Conservation (phyloP, 2,113 vertebrate genomes). For the Cyanoderma ruficeps region DNA sequence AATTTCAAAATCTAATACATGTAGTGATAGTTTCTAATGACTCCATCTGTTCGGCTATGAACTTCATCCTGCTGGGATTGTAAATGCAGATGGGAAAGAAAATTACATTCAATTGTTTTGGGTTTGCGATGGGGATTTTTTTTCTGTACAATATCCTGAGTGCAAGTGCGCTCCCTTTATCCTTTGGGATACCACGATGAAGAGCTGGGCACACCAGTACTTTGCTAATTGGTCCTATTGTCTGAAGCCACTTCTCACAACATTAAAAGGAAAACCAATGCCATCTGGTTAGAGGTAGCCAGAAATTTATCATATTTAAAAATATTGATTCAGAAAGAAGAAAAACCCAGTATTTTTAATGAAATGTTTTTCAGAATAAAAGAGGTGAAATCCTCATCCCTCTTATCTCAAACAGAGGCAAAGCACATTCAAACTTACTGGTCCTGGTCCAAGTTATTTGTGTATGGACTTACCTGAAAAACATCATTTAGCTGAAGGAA, state of each 20-base stretch:
- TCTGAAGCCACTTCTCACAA: neutral
- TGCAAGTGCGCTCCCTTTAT: neutral
- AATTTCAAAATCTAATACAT: neutral
- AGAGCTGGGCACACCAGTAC: neutral
- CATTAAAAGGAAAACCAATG: neutral
- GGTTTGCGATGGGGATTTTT: neutral
- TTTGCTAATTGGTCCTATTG: too few species aligned
- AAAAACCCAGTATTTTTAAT: rapidly evolving
- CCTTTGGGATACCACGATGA: rapidly evolving
- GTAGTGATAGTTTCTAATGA: neutral
- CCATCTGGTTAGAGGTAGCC: neutral
- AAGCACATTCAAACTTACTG: neutral
- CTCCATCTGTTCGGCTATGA: constrained; percentile 26
- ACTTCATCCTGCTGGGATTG: neutral
- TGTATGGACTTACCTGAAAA: neutral
- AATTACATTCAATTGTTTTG: neutral
- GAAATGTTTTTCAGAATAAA: neutral
- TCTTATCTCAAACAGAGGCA: neutral
- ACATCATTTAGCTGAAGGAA: neutral
- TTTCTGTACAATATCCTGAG: neutral
- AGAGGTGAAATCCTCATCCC: neutral
- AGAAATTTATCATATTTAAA: neutral
- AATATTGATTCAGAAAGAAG: neutral
- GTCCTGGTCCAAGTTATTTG: neutral
- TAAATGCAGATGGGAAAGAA: neutral